phyloP scores from a whole-genome alignment of 1,140 invertebrate genomes.

The Eurytemora carolleeae region DNA sequence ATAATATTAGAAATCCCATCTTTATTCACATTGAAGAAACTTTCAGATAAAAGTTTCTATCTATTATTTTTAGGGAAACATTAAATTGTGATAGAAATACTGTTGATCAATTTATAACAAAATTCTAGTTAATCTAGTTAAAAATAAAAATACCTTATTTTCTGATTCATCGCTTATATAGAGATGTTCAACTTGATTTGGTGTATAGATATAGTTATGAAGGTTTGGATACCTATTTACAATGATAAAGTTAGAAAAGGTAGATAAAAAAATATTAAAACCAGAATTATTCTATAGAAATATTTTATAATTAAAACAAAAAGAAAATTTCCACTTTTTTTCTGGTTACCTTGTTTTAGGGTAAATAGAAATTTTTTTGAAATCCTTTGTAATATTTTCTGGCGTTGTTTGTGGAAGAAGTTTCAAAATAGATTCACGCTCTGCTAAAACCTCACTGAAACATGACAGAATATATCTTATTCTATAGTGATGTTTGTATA shows the following conservation, averaged over 20 bases:
- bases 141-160: background rate
- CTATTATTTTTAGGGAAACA: too few species aligned
- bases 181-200: background rate
- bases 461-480: constrained; percentile 43
- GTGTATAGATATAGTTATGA: background rate
- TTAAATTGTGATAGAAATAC: too few species aligned
- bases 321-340: too few species aligned
- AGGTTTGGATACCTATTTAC: background rate
- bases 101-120: too few species aligned
- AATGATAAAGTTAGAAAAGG: background rate
- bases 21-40: too few species aligned
- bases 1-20: too few species aligned
- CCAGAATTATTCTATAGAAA: background rate
- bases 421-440: constrained; percentile 81
- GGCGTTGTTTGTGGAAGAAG: constrained; percentile 80
- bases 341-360: constrained; percentile 11
- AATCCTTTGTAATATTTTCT: constrained; percentile 66
- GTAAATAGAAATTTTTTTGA: background rate
- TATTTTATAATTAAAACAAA: background rate
- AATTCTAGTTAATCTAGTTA: too few species aligned
- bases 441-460: constrained; percentile 45
- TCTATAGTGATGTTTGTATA: too few species aligned
- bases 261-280: background rate
- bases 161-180: background rate
- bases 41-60: too few species aligned